Evolutionary conservation across 2,113 vertebrate species (phyloP), one percentile per base, ranked within the genome.

Genomic region (Campylomormyrus numenius): DNA sequence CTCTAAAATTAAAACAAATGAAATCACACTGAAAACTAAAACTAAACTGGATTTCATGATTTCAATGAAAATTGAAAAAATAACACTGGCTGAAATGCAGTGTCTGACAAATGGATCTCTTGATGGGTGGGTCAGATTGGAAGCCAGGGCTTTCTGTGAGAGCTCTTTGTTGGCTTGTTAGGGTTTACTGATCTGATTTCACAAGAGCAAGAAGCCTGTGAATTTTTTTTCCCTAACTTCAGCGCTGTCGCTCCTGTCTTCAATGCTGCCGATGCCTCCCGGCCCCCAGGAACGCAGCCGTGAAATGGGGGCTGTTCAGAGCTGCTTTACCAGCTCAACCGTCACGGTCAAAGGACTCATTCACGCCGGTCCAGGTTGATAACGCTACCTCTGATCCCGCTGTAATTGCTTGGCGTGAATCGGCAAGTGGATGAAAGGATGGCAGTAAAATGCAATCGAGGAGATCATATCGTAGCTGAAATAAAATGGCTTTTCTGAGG

Each of bases 371-470:
- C 24, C 4, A 86, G 45, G 84, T 49, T 50, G 24, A 31, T 86
- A 86, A 50, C 83, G 3, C n/a, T 48, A 48, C 45, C 24, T 45
- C 48, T 48, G 45, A 15, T 86, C 45, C 48, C 11, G 2, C 31
- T 42, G 74, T 80, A 80, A 80, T 80, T 80, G 74, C 74, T 80
- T 39, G 35, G 74, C 35, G 74, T 49, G 48, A 48, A 86, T 49
- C 46, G 24, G 24, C 84, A 49, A 86, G 84, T 15, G 84, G 46
- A 86, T 86, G 10, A 50, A 86, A 86, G 84, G n/a, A 86, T 86
- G 24, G 48, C 8, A 15, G 45, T 86, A 50, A 86, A 80, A 80
- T 19, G 31, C 35, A 80, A 80, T 35, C 74, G 15, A 39, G 35
- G 31, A 80, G 35, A 80, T 80, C 35, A 8, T 80, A 80, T 80